Evolutionary conservation across 1,140 invertebrate species (phyloP).

Genomic region (Leptinotarsa undecemlineata): DNA sequence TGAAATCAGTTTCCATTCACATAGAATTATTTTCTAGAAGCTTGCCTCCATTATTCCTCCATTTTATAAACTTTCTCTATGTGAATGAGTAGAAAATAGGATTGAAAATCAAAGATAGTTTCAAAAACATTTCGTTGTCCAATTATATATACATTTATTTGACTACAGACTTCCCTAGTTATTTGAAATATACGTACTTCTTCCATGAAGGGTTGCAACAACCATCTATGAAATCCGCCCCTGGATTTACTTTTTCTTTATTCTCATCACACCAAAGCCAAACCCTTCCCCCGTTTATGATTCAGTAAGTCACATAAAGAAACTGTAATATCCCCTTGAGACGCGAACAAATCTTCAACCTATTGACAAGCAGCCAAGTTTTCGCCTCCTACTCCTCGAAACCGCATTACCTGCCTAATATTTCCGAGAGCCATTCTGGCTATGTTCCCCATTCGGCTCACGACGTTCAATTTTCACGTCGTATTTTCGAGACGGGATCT

Average conservation of each 20-base stretch:
- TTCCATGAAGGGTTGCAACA: no score
- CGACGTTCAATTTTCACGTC: constrained; percentile 41
- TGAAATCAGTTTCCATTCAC: no score
- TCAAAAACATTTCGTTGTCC: no score
- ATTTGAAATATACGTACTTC: no score
- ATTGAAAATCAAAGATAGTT: no score
- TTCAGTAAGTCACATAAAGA: constrained; percentile 4
- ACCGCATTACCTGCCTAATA: constrained; percentile 35
- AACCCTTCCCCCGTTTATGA: not conserved
- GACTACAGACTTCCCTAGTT: no score
- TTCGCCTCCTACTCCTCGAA: constrained; percentile 29
- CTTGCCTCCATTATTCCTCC: no score
- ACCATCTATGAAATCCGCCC: no score
- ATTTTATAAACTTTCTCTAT: no score
- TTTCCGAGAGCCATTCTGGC: constrained; percentile 28
- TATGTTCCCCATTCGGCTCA: constrained; percentile 34
- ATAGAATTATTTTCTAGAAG: no score
- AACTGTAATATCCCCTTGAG: not conserved
- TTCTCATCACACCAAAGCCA: not conserved
- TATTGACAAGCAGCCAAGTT: constrained; percentile 35
- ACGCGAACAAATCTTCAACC: constrained; percentile 18
- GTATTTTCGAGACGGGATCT: constrained; percentile 38
- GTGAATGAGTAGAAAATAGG: no score
- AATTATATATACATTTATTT: no score
- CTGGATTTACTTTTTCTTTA: not conserved